phyloP scores from a whole-genome alignment of 2,888 invertebrate genomes.

The Lithophane ornitopus region DNA sequence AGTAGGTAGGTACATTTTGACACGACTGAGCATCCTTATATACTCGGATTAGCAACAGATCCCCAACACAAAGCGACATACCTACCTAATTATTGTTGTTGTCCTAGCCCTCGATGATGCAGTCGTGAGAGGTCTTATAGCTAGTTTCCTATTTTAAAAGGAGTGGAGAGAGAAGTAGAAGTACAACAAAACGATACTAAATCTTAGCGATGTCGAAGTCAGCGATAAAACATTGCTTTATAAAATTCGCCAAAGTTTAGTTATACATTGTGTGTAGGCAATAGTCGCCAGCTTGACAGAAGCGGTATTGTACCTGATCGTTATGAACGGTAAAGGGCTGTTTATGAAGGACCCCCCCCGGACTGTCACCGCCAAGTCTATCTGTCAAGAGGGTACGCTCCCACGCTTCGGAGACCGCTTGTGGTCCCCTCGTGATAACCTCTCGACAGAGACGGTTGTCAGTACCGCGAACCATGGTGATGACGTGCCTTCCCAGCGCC shows the following conservation, averaged over 20 bases:
- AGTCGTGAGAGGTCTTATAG: neutral
- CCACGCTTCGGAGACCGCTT: neutral
- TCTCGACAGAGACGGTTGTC: constrained; percentile 8
- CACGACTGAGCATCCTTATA: neutral
- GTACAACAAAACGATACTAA: neutral
- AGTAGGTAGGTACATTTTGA: neutral
- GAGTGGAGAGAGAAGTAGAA: neutral
- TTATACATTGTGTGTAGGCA: constrained; percentile 23
- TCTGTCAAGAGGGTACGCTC: neutral
- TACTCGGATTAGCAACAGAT: neutral
- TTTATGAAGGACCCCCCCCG: neutral
- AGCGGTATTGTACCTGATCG: constrained; percentile 50
- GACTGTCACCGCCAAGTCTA: neutral
- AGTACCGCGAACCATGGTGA: neutral
- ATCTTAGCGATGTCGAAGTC: neutral
- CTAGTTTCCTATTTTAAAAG: neutral
- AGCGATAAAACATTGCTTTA: neutral
- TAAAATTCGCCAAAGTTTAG: constrained; percentile 11
- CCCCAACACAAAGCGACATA: neutral
- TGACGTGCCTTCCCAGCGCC: neutral
- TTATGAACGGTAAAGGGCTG: constrained; percentile 36
- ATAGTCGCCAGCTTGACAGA: constrained; percentile 39
- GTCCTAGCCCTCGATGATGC: neutral
- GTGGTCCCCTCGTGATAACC: neutral
- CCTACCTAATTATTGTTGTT: neutral